Evolutionary conservation across 2,113 vertebrate genomes (phyloP).

Genomic region (Thalassoma bifasciatum): DNA sequence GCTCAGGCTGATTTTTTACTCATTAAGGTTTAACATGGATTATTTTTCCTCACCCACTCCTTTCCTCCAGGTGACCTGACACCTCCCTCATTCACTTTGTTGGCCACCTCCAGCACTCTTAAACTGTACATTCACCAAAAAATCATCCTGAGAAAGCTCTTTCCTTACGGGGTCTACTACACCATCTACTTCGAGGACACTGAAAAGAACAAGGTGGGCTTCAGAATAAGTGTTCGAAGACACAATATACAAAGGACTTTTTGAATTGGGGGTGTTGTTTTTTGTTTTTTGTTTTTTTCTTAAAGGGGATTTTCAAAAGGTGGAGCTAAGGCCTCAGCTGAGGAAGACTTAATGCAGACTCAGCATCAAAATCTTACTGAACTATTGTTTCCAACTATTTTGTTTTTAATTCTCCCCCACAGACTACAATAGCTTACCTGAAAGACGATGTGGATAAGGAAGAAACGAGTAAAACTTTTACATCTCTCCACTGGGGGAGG

Average conservation of each 20-base stretch:
- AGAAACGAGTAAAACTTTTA: slow-evolving; percentile 48
- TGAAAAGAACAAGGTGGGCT: slow-evolving; percentile 59
- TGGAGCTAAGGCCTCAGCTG: no score
- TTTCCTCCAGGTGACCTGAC: slow-evolving; percentile 64
- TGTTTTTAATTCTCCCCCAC: background rate
- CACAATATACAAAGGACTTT: background rate
- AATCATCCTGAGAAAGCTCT: slow-evolving; percentile 61
- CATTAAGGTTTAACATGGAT: rapidly evolving
- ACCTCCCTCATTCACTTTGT: slow-evolving; percentile 75
- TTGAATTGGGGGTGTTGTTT: no score
- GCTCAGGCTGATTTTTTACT: background rate
- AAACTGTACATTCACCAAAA: slow-evolving; percentile 69
- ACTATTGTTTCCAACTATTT: no score
- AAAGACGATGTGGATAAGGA: background rate
- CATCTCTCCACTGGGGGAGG: slow-evolving; percentile 55
- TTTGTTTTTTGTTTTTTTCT: no score
- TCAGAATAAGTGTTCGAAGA: background rate
- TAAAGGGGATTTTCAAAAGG: background rate
- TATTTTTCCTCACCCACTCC: slow-evolving; percentile 13
- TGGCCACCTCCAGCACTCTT: slow-evolving; percentile 65
- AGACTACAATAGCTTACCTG: slow-evolving; percentile 55
- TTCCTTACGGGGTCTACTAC: slow-evolving; percentile 63
- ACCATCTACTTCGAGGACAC: slow-evolving; percentile 64
- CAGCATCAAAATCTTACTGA: background rate
- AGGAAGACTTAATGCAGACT: background rate